Evolutionary conservation across 2,888 invertebrate species (phyloP), one percentile per base, ranked within the genome.

Genomic region (Lasius platythorax): DNA sequence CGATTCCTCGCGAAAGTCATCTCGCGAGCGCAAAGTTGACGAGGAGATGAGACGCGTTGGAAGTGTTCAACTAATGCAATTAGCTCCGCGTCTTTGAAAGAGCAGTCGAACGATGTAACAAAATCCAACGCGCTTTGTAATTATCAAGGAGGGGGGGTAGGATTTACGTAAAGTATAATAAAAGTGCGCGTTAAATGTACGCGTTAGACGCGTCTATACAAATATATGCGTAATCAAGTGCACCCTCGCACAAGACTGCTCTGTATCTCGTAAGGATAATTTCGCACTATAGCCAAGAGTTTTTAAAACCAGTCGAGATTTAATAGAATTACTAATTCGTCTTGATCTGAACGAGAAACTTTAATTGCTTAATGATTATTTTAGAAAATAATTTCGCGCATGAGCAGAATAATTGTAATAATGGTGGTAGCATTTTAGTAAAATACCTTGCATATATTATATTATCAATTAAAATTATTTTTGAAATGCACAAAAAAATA

Each of bases 1-100:
- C 81, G 82, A 82, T 64, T 82, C 12, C 68, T 75, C 66, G 50
- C 64, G 64, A 78, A 84, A 84, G 79, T 82, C 83, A 33, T 4
- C 15, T 82, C 84, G 66, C 70, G 76, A 61, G 72, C 2, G 76
- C 63, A 40, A 84, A 85, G 70, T 82, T 87, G 87, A 87, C 86
- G 85, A 67, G 70, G 23, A 68, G 75, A 82, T 33, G 66, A 74
- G 46, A 4, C 50, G 40, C 88, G 89, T 3, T 4, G 37, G 37
- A 83, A 88, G 87, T 85, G 85, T 84, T 87, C 79, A 81, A 87
- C 89, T 89, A 89, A 89, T 73, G 87, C 85, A 88, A 88, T 89
- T 89, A 89, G 84, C 79, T 72, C 53, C 85, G 50, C 50, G 18
- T 50, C 58, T 78, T 78, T 73, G 87, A 86, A 79, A 79, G 84